Evolutionary conservation across 2,888 invertebrate genomes (phyloP).

Genomic region (Drosophila ustulata): DNA sequence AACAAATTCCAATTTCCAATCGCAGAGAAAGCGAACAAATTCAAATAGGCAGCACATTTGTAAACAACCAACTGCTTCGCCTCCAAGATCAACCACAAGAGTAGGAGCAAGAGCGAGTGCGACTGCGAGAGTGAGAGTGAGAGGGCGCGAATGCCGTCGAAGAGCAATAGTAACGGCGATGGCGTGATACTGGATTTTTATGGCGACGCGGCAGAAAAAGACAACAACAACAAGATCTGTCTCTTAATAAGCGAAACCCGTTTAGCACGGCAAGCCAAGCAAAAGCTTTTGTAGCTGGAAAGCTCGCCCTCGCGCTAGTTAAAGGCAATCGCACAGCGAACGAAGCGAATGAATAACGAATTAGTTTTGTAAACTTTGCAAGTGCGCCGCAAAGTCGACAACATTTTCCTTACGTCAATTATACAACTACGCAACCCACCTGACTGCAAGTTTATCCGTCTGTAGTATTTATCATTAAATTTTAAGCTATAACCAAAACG

Average conservation of each 20-base stretch:
- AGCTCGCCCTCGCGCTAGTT: slow-evolving; percentile 44
- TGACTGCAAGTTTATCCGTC: not conserved
- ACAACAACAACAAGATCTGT: slow-evolving; percentile 36
- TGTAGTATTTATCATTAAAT: not conserved
- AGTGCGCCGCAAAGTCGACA: slow-evolving; percentile 55
- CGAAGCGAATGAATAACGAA: not conserved
- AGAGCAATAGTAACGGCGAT: slow-evolving; percentile 67
- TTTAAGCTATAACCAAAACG: not conserved
- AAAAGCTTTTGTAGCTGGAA: slow-evolving; percentile 66
- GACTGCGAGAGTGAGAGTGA: slow-evolving; percentile 8
- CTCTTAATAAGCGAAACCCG: slow-evolving; percentile 62
- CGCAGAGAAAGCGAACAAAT: slow-evolving; percentile 61
- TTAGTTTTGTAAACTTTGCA: slow-evolving; percentile 10
- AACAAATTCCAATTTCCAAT: slow-evolving; percentile 77
- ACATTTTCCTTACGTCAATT: slow-evolving; percentile 24
- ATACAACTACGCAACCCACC: slow-evolving; percentile 48
- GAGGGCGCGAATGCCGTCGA: slow-evolving; percentile 30
- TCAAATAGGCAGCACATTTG: slow-evolving; percentile 58
- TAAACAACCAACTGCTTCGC: slow-evolving; percentile 57
- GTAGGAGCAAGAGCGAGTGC: slow-evolving; percentile 13
- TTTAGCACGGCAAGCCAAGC: slow-evolving; percentile 43
- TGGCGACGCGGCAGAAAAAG: slow-evolving; percentile 44
- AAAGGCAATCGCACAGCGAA: slow-evolving; percentile 4
- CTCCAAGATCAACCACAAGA: slow-evolving; percentile 33
- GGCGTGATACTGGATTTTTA: slow-evolving; percentile 61